Evolutionary conservation across 2,888 invertebrate species (phyloP), one percentile per base, ranked within the genome.

Genomic region (Sminthurinus aureus): DNA sequence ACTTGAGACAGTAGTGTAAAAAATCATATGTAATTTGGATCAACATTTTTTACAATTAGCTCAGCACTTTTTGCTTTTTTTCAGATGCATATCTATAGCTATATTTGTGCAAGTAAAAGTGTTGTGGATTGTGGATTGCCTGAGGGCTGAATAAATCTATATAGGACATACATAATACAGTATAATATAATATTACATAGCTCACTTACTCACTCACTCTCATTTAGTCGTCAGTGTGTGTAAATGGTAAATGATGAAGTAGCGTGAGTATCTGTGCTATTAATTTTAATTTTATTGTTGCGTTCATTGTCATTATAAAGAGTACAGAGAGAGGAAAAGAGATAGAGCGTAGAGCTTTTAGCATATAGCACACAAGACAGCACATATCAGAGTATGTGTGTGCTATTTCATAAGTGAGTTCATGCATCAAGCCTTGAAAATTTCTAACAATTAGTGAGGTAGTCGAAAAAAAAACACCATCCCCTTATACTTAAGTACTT

Each of bases 351-450:
- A 38, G 38, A 38, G 38, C 38, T 38, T 38, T 38, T 38, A 38
- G 18, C n/a, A 74, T 20, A 26, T 24, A 74, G 74, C 26, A 38
- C 38, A 75, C 22, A 22, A 67, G 58, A 15, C 69, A 69, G 69
- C 12, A 20, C 20, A 20, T 69, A 58, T 18, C 18, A 20, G 15
- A 15, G 78, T 78, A 15, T 80, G 67, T 38, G 79, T 67, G 64
- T 67, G 79, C 15, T 58, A 26, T 81, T 81, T 81, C 80, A 74
- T 51, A 81, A 81, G 80, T 64, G 52, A 20, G 69, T 22, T 82
- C 38, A 82, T 83, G 83, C 50, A 74, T 79, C 83, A 83, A 83
- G 83, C 83, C 83, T 83, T 83, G 83, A 83, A 82, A 78, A 79
- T 78, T 77, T 82, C 77, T 82, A 77, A 77, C 78, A 81, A 79